A percentile compares a stretch with the other conserved stretches of the same genome.
These are phyloP conservation scores for Albula glossodonta DNA, from an alignment of 2,113 vertebrate species.

Conservation along the genomic window DNA sequence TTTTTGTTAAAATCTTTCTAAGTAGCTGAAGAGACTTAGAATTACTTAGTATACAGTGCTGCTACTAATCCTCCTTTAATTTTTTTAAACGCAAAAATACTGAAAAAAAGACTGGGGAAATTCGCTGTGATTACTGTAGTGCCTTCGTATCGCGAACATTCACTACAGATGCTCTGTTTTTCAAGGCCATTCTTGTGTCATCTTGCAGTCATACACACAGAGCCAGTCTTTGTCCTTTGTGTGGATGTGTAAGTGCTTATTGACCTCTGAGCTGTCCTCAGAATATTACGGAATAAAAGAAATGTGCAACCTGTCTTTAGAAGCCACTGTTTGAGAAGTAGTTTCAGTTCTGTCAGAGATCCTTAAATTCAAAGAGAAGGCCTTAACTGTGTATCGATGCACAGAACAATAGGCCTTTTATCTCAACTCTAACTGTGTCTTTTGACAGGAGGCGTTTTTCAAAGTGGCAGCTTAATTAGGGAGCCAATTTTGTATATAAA, in stretches of 20 bases:
- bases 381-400: conserved; percentile 18
- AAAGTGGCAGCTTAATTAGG: background rate
- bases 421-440: conserved; percentile 21
- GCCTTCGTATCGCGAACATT: no score
- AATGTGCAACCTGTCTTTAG: conserved; percentile 46
- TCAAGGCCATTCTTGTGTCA: background rate
- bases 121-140: background rate
- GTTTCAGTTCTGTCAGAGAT: conserved; percentile 33
- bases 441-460: background rate
- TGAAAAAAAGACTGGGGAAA: background rate
- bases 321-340: conserved; percentile 33
- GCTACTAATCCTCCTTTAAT: background rate
- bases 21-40: no score
- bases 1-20: no score
- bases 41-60: background rate
- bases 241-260: conserved; percentile 19
- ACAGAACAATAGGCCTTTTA: background rate
- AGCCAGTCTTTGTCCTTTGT: conserved; percentile 48
- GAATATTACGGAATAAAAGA: conserved; percentile 35
- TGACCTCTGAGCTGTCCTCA: conserved; percentile 20
- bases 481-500: background rate
- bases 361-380: conserved; percentile 33
- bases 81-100: background rate
- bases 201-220: conserved; percentile 32
- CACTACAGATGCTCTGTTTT: conserved; percentile 15